Percentiles rank a stretch among this genome's conserved stretches.
These are phyloP conservation scores for Hypotaenidia philippensis DNA, from an alignment of 2,797 vertebrate genomes.

Conservation along the genomic window DNA sequence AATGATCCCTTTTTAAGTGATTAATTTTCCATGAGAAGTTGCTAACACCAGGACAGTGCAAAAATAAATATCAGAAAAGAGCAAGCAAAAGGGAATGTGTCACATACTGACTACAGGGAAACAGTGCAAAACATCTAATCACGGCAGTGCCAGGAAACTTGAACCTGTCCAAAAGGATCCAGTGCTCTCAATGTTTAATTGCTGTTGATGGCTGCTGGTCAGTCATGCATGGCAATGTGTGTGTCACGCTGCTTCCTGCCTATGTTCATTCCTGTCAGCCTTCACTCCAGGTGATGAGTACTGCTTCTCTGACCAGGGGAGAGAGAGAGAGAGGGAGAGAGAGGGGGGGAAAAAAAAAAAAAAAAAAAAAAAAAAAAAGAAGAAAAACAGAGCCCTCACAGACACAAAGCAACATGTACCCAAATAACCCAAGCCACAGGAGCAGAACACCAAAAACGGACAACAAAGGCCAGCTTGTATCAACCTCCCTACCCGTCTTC, in stretches of 20 bases:
- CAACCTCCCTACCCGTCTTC: neutral
- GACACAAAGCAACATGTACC: constrained; percentile 47
- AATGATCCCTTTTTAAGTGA: constrained; percentile 42
- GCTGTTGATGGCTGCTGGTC: constrained; percentile 86
- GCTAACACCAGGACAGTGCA: constrained; percentile 30
- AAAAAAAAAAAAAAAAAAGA: neutral
- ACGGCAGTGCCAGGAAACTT: constrained; percentile 86
- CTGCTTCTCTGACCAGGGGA: constrained; percentile 56
- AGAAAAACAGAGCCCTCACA: neutral
- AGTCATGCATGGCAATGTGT: constrained; percentile 84
- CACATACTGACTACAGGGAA: constrained; percentile 83
- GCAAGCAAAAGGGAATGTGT: constrained; percentile 79
- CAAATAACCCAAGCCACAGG: neutral
- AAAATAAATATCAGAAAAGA: constrained; percentile 80
- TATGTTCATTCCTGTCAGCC: constrained; percentile 84
- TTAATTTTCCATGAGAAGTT: constrained; percentile 22
- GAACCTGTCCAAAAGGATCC: constrained; percentile 88
- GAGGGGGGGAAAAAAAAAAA: no score
- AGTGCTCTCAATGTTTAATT: constrained; percentile 82
- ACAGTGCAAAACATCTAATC: constrained; percentile 84
- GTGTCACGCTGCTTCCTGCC: constrained; percentile 83
- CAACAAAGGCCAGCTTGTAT: neutral
- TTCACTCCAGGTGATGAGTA: constrained; percentile 87
- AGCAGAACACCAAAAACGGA: neutral
- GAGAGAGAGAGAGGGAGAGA: neutral